These are phyloP conservation scores for Megathymus violae DNA, from an alignment of 1,140 invertebrate species.

Conservation along the genomic window DNA sequence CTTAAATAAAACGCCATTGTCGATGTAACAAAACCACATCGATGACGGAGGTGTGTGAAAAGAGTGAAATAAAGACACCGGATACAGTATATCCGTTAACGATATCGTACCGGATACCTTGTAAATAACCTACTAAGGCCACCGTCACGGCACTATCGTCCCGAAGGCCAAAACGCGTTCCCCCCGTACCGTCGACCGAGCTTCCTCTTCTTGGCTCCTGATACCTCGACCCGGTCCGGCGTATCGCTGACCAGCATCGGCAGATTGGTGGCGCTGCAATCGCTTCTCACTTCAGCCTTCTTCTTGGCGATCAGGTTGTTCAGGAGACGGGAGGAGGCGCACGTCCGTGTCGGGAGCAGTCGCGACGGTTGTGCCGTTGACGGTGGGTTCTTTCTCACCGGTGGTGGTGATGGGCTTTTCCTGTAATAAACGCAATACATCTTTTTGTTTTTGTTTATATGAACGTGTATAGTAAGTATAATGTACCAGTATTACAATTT, in stretches of 20 bases:
- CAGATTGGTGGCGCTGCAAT: constrained; percentile 51
- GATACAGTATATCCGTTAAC: no score
- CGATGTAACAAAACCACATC: no score
- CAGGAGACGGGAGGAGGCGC: constrained; percentile 59
- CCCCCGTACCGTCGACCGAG: constrained; percentile 69
- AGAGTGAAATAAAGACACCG: no score
- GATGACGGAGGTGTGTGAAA: no score
- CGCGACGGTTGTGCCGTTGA: constrained; percentile 34
- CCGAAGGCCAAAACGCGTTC: constrained; percentile 73
- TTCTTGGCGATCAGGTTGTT: constrained; percentile 65
- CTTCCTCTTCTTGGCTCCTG: constrained; percentile 73
- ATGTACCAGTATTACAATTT: no score
- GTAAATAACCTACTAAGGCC: neutral
- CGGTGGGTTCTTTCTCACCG: constrained; percentile 35
- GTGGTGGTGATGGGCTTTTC: constrained; percentile 45
- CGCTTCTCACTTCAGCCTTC: constrained; percentile 40
- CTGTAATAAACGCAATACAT: constrained; percentile 34
- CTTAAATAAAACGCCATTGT: no score
- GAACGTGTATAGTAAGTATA: no score
- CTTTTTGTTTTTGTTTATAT: no score
- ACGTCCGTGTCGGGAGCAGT: constrained; percentile 48
- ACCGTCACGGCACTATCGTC: constrained; percentile 66
- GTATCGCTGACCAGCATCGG: constrained; percentile 49
- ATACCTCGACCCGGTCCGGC: constrained; percentile 43
- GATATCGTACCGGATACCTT: no score